These are phyloP conservation scores for Dinoponera quadriceps DNA, from an alignment of 1,140 invertebrate genomes.

Conservation along the genomic window DNA sequence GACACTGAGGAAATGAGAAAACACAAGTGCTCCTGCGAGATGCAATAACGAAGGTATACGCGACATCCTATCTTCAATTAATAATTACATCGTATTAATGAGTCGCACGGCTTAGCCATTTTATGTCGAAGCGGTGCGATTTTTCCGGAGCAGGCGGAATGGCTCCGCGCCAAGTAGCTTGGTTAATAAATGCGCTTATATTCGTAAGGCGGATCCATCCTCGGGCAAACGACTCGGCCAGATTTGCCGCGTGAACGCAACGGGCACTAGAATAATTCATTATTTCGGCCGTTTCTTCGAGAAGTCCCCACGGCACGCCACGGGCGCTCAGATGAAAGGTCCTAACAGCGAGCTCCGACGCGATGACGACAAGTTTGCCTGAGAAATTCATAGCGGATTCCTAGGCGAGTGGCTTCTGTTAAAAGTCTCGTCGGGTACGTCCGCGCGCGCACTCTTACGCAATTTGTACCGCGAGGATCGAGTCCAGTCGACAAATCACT, in stretches of 20 bases:
- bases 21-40: no score
- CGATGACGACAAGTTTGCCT: slow-evolving; percentile 38
- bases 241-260: slow-evolving; percentile 17
- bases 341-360: slow-evolving; percentile 26
- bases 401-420: background rate
- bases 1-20: no score
- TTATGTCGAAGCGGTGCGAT: background rate
- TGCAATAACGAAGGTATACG: no score
- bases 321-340: background rate
- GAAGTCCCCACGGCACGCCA: background rate
- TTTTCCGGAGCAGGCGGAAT: background rate
- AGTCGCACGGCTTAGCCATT: background rate
- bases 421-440: slow-evolving; percentile 8
- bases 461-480: background rate
- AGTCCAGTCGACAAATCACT: background rate
- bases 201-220: slow-evolving; percentile 48
- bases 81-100: no score
- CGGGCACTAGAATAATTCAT: slow-evolving; percentile 50
- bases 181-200: slow-evolving; percentile 35
- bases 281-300: slow-evolving; percentile 31
- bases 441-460: background rate
- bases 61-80: no score
- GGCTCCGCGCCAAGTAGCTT: background rate
- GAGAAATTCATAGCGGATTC: slow-evolving; percentile 17
- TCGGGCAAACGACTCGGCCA: background rate